These are phyloP conservation scores for Ctena decussata DNA, from an alignment of 2,888 invertebrate genomes.

Conservation along the genomic window DNA sequence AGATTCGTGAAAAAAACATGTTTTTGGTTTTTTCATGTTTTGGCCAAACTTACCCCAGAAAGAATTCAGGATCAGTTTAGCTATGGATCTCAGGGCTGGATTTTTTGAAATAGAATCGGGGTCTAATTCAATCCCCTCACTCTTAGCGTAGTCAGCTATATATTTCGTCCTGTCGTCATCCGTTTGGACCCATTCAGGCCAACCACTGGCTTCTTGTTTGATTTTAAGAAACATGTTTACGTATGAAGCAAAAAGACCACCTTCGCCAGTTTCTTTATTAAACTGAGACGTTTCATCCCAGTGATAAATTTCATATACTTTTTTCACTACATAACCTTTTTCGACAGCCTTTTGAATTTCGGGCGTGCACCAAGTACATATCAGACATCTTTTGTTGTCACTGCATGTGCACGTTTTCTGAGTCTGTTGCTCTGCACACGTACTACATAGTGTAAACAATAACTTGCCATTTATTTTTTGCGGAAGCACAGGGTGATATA, in stretches of 20 bases:
- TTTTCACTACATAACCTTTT: constrained; percentile 20
- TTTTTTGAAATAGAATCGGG: constrained; percentile 16
- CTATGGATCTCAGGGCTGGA: constrained; percentile 7
- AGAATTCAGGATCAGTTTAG: constrained; percentile 26
- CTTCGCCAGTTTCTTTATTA: constrained; percentile 4
- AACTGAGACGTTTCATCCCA: constrained; percentile 23
- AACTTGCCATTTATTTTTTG: constrained; percentile 29
- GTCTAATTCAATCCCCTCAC: constrained; percentile 23
- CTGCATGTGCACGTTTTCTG: constrained; percentile 1
- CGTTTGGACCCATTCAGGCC: not conserved
- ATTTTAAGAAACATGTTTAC: constrained; percentile 27
- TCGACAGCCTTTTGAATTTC: constrained; percentile 28
- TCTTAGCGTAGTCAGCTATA: constrained; percentile 1
- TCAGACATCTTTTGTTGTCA: constrained; percentile 12
- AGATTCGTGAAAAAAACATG: constrained; percentile 15
- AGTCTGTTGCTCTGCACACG: constrained; percentile 21
- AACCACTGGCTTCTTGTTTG: constrained; percentile 16
- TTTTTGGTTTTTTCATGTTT: not conserved
- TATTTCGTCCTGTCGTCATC: constrained; percentile 24
- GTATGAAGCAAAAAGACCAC: constrained; percentile 27
- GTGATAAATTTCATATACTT: constrained; percentile 50
- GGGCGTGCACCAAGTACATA: constrained; percentile 35
- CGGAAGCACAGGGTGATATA: constrained; percentile 36
- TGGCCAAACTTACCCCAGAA: constrained; percentile 35
- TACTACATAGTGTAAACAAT: constrained; percentile 26